A percentile compares a stretch with the other conserved stretches of the same genome.
phyloP scores from a whole-genome alignment of 2,113 vertebrate species.

The Myodes glareolus region DNA sequence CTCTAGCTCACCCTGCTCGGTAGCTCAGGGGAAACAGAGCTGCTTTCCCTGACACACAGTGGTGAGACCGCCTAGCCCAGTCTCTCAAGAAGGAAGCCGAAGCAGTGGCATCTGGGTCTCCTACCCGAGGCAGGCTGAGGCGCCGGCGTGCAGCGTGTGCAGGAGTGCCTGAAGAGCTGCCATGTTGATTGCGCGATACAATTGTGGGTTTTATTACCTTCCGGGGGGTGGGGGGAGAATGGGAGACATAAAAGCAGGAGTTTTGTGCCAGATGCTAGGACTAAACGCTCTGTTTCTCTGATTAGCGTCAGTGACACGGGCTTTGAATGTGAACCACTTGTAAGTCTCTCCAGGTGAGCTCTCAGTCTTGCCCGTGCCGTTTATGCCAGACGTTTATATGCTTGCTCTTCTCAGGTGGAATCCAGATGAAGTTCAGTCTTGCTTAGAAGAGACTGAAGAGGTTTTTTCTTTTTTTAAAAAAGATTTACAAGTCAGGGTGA shows the following conservation, averaged over 20 bases:
- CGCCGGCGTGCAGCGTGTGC: slow-evolving; percentile 37
- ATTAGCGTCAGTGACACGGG: slow-evolving; percentile 84
- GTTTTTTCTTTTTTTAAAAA: slow-evolving; percentile 3
- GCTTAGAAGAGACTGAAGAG: slow-evolving; percentile 64
- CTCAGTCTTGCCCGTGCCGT: slow-evolving; percentile 80
- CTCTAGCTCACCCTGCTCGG: not conserved
- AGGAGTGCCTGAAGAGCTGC: slow-evolving; percentile 83
- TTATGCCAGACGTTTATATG: slow-evolving; percentile 70
- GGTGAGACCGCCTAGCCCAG: slow-evolving; percentile 53
- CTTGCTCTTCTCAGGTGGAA: slow-evolving; percentile 72
- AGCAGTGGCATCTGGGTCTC: slow-evolving; percentile 70
- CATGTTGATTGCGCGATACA: slow-evolving; percentile 85
- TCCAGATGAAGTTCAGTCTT: slow-evolving; percentile 72
- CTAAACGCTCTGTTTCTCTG: slow-evolving; percentile 82
- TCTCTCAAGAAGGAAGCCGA: slow-evolving; percentile 73
- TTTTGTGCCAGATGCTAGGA: slow-evolving; percentile 85
- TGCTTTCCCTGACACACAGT: slow-evolving; percentile 73
- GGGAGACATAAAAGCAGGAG: slow-evolving; percentile 85
- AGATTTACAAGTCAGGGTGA: slow-evolving; percentile 27
- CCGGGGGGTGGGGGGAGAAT: slow-evolving; percentile 77
- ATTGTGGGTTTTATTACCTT: slow-evolving; percentile 86
- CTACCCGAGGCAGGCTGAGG: slow-evolving; percentile 37
- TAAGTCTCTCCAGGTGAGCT: slow-evolving; percentile 84
- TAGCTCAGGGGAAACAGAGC: slow-evolving; percentile 32
- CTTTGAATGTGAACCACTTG: slow-evolving; percentile 82